phyloP scores from a whole-genome alignment of 2,797 vertebrate genomes.

The Acanthornis magna region DNA sequence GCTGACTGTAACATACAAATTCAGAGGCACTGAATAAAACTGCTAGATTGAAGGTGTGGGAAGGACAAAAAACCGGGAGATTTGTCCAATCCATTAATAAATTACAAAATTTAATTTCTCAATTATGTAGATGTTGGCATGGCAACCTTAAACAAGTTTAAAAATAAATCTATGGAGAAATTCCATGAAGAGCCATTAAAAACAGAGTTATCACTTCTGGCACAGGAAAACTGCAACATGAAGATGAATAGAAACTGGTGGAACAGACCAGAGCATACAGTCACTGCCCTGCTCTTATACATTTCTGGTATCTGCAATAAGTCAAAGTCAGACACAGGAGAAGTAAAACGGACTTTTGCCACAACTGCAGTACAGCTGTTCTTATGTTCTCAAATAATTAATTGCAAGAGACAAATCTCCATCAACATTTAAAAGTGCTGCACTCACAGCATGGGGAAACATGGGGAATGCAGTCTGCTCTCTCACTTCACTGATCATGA shows the following conservation, averaged over 20 bases:
- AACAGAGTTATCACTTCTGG: not conserved
- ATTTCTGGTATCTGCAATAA: not conserved
- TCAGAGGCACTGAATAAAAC: not conserved
- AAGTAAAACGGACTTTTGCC: not conserved
- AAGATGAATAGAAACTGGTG: not conserved
- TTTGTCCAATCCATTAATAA: not conserved
- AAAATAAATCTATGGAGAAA: not conserved
- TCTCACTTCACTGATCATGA: fast-evolving
- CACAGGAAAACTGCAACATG: not conserved
- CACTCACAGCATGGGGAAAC: not conserved
- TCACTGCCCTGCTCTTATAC: not conserved
- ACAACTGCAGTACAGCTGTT: not conserved
- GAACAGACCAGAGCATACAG: not conserved
- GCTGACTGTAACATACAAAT: not conserved
- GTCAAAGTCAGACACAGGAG: not conserved
- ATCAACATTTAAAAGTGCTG: not conserved
- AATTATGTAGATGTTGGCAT: not conserved
- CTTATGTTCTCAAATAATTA: not conserved
- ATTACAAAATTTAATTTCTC: not conserved
- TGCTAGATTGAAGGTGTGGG: not conserved
- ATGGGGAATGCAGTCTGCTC: not conserved
- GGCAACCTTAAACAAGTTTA: not conserved
- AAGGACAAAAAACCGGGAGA: not conserved
- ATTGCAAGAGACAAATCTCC: not conserved
- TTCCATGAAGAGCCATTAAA: not conserved